Conservation (phyloP, 2,888 invertebrate genomes). For the Lasioglossum lativentre region DNA sequence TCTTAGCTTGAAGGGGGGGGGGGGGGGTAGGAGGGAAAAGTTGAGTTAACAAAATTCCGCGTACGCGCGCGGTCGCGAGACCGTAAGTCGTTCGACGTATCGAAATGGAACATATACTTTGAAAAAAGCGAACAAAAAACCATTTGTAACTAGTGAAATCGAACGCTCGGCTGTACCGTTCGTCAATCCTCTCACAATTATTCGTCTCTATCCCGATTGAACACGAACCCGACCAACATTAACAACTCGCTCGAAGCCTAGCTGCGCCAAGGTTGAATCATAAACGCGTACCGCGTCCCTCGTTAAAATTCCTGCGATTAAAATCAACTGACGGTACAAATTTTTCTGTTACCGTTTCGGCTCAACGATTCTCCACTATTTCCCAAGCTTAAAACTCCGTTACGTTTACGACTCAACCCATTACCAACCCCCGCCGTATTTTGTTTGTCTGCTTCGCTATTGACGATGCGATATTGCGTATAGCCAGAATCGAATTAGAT, state of each 20-base stretch:
- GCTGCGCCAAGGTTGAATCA: neutral
- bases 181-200: neutral
- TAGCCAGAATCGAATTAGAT: neutral
- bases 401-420: neutral
- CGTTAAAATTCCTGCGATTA: neutral
- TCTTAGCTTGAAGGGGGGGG: neutral
- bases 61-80: neutral
- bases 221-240: neutral
- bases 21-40: neutral
- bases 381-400: neutral
- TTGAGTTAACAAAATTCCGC: constrained; percentile 12
- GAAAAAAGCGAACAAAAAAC: constrained; percentile 13
- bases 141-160: constrained; percentile 10
- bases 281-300: neutral
- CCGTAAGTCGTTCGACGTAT: neutral
- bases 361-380: neutral
- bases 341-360: neutral
- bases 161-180: constrained; percentile 6
- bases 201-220: neutral
- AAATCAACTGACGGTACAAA: neutral
- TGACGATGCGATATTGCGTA: neutral
- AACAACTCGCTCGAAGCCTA: constrained; percentile 7
- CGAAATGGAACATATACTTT: constrained; percentile 15
- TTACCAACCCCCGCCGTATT: neutral
- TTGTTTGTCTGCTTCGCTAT: neutral